Evolutionary conservation across 1,140 invertebrate species (phyloP).

Genomic region (Hylaeus volcanicus): DNA sequence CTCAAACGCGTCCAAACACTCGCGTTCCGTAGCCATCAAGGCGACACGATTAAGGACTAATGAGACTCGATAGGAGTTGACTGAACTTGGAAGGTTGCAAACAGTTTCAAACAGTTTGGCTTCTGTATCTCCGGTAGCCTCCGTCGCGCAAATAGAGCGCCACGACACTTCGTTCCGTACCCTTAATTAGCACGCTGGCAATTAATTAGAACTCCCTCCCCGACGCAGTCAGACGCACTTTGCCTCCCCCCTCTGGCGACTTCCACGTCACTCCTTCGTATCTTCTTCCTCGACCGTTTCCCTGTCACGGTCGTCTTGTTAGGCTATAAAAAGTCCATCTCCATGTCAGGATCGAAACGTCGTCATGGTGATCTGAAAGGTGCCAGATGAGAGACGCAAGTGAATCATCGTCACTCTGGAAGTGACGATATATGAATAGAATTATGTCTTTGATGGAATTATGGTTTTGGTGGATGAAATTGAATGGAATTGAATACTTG

Average conservation of each 20-base stretch:
- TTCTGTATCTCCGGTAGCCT: background rate
- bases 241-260: background rate
- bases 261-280: slow-evolving; percentile 32
- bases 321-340: slow-evolving; percentile 43
- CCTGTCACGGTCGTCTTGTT: slow-evolving; percentile 12
- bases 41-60: slow-evolving; percentile 36
- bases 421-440: too few species aligned
- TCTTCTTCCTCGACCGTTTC: slow-evolving; percentile 24
- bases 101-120: slow-evolving; percentile 22
- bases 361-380: background rate
- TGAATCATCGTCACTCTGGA: too few species aligned
- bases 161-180: slow-evolving; percentile 15
- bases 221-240: slow-evolving; percentile 16
- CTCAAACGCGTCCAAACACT: slow-evolving; percentile 9
- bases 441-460: too few species aligned
- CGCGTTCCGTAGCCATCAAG: background rate
- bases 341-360: slow-evolving; percentile 33
- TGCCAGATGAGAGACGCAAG: background rate
- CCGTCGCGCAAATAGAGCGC: slow-evolving; percentile 16
- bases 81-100: slow-evolving; percentile 23
- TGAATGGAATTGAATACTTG: too few species aligned
- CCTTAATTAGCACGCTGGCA: slow-evolving; percentile 46
- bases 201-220: slow-evolving; percentile 51
- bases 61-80: slow-evolving; percentile 1
- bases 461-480: too few species aligned